These are phyloP conservation scores for Acromyrmex heyeri DNA, from an alignment of 1,140 invertebrate genomes.

Conservation along the genomic window DNA sequence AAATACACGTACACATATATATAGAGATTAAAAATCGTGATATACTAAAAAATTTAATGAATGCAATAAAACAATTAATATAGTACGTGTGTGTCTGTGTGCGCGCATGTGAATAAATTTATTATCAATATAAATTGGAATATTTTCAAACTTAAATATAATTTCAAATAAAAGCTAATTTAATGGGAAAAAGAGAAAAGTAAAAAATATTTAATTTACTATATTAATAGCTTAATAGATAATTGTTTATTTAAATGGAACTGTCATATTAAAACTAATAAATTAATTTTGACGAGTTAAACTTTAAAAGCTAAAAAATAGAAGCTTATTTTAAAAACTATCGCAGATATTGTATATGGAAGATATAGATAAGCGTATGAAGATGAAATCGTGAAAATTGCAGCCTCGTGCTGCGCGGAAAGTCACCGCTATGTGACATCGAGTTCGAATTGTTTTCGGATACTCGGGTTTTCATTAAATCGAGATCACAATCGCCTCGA, in stretches of 20 bases:
- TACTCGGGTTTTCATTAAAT: slow-evolving; percentile 82
- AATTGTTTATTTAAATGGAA: neutral
- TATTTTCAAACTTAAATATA: neutral
- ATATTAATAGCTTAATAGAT: neutral
- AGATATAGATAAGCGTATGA: slow-evolving; percentile 8
- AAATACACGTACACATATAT: neutral
- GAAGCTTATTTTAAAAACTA: neutral
- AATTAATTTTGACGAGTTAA: neutral
- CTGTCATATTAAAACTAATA: neutral
- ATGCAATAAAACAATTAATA: neutral
- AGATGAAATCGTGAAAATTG: slow-evolving; percentile 16
- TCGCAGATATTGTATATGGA: neutral
- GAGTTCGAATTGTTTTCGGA: slow-evolving; percentile 73
- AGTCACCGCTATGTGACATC: slow-evolving; percentile 35
- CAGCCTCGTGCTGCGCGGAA: neutral
- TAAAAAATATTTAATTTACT: neutral
- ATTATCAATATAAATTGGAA: neutral
- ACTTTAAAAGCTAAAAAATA: neutral
- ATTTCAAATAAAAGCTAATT: neutral
- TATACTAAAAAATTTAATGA: neutral
- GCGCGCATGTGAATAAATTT: no score
- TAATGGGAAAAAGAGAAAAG: neutral
- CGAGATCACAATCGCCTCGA: slow-evolving; percentile 80
- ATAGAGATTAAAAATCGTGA: neutral
- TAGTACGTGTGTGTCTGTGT: neutral